A percentile compares a stretch with the other conserved stretches of the same genome.
Evolutionary conservation across 1,140 invertebrate genomes (phyloP).

Genomic region (Macrobrachium nipponense): DNA sequence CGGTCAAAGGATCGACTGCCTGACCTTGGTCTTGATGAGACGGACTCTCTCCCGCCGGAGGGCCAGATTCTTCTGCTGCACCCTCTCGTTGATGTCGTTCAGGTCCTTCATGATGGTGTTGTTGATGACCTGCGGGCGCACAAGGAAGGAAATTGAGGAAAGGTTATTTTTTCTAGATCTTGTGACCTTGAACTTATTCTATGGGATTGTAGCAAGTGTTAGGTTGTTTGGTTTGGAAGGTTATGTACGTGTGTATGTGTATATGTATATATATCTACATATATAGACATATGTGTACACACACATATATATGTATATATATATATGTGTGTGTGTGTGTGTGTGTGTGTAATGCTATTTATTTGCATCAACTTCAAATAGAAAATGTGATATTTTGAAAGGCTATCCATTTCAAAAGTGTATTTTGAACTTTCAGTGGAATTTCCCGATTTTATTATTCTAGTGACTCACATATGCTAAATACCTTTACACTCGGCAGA

Average conservation of each 20-base stretch:
- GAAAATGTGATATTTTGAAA: too few relatives aligned
- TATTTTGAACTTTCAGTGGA: too few relatives aligned
- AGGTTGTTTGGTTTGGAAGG: too few relatives aligned
- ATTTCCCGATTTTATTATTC: too few relatives aligned
- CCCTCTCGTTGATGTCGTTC: slow-evolving; percentile 49
- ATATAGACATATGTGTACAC: background rate
- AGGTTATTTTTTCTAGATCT: too few relatives aligned
- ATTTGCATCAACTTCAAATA: too few relatives aligned
- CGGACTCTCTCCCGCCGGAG: slow-evolving; percentile 47
- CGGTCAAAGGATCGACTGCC: background rate
- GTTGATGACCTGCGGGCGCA: slow-evolving; percentile 47
- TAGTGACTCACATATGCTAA: too few relatives aligned
- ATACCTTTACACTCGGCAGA: too few relatives aligned
- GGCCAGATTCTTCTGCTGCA: slow-evolving; percentile 38
- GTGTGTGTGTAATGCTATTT: background rate
- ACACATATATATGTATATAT: background rate
- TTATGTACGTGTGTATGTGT: background rate
- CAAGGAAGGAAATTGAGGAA: too few relatives aligned
- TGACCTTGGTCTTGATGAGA: slow-evolving; percentile 52
- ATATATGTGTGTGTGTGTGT: background rate
- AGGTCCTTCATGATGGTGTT: slow-evolving; percentile 61
- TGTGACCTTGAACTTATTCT: too few relatives aligned
- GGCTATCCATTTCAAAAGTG: too few relatives aligned
- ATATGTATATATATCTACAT: background rate
- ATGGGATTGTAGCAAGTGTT: too few relatives aligned